Conservation (phyloP, 2,888 invertebrate genomes). For the Platycnemis pennipes region DNA sequence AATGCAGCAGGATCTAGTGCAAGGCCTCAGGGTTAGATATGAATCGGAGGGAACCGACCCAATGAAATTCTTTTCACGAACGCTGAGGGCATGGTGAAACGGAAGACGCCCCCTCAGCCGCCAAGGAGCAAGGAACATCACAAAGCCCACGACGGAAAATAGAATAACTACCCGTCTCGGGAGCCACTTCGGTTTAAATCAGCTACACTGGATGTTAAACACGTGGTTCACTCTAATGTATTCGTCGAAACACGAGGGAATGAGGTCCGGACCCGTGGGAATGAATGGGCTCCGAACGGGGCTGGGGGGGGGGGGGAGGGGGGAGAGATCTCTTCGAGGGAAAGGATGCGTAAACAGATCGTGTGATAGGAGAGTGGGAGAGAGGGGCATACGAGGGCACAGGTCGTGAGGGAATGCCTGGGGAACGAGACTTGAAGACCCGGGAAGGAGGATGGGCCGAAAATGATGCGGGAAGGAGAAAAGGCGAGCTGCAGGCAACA, state of each 20-base stretch:
- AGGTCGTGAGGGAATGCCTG: background rate
- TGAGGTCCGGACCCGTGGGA: slow-evolving; percentile 4
- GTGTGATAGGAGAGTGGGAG: slow-evolving; percentile 9
- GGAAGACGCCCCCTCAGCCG: background rate
- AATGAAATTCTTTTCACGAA: background rate
- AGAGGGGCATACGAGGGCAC: slow-evolving; percentile 1
- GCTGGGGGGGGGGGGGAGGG: background rate
- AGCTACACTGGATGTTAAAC: slow-evolving; percentile 25
- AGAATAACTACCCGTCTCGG: slow-evolving; percentile 8
- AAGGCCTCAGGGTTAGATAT: background rate
- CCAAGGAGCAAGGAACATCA: background rate
- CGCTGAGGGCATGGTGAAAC: background rate
- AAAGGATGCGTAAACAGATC: slow-evolving; percentile 39
- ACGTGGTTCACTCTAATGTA: slow-evolving; percentile 29
- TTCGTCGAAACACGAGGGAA: slow-evolving; percentile 11
- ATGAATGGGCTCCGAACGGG: background rate
- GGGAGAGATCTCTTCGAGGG: background rate
- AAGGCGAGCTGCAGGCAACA: background rate
- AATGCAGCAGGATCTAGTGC: background rate
- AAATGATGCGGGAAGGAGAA: background rate
- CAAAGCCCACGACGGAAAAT: background rate
- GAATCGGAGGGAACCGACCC: background rate
- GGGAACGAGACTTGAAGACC: background rate
- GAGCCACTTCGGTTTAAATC: background rate
- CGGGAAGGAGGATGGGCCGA: background rate